A percentile compares a stretch with the other conserved stretches of the same genome.
Conservation (phyloP, 2,797 vertebrate genomes). For the Tamandua tetradactyla region DNA sequence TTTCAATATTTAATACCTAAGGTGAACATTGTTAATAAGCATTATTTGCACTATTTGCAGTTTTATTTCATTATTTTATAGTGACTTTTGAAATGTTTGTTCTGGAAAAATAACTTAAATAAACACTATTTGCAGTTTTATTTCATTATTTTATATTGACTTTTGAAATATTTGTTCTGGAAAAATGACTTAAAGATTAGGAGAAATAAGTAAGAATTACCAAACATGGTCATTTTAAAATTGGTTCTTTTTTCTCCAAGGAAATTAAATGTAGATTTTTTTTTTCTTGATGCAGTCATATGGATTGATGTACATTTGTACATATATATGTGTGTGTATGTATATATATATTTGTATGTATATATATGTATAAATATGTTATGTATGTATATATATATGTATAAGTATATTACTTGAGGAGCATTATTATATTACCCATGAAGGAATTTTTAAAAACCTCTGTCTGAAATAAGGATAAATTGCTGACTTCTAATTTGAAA, state of each 20-base stretch:
- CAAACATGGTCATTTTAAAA: not conserved
- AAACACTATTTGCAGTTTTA: not conserved
- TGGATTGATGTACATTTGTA: not conserved
- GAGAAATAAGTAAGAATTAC: slow-evolving; percentile 24
- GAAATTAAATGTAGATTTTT: slow-evolving; percentile 15
- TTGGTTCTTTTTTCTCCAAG: not conserved
- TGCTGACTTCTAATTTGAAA: slow-evolving; percentile 40
- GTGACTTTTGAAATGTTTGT: slow-evolving; percentile 21
- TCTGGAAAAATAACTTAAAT: not conserved
- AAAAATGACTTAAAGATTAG: slow-evolving; percentile 3
- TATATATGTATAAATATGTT: no score
- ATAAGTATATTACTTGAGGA: not conserved
- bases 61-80: slow-evolving; percentile 32
- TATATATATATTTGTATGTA: not conserved
- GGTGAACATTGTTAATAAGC: not conserved
- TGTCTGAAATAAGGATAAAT: slow-evolving; percentile 23
- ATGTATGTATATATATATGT: no score
- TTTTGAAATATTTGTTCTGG: slow-evolving; percentile 10
- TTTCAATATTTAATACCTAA: slow-evolving; percentile 4
- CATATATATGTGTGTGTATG: no score
- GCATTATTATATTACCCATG: not conserved
- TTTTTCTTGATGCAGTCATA: not conserved
- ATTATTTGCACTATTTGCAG: not conserved
- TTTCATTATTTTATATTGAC: not conserved
- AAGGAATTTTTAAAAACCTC: not conserved